Evolutionary conservation across 2,888 invertebrate genomes (phyloP).

Genomic region (Acanthoscelides obtectus): DNA sequence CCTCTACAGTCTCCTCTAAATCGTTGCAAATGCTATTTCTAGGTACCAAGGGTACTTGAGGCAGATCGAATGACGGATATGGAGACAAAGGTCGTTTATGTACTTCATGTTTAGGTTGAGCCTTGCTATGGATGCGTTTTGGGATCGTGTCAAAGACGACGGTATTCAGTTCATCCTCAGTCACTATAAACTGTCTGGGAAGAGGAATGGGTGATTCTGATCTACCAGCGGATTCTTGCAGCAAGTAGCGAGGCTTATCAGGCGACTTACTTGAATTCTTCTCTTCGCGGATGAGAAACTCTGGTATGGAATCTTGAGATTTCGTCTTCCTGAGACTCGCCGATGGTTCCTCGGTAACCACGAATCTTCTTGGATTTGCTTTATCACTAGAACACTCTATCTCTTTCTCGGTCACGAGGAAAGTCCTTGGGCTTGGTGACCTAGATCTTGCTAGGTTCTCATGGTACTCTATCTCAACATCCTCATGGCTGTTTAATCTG

Average conservation of each 20-base stretch:
- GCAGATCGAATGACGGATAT: constrained; percentile 33
- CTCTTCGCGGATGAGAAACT: constrained; percentile 26
- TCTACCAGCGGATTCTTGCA: constrained; percentile 21
- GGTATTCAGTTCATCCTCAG: constrained; percentile 20
- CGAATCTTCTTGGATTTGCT: constrained; percentile 23
- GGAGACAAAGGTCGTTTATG: constrained; percentile 36
- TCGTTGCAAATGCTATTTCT: constrained; percentile 41
- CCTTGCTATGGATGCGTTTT: constrained; percentile 13
- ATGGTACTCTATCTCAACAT: constrained; percentile 29
- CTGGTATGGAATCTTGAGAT: constrained; percentile 24
- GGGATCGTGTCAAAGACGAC: constrained; percentile 16
- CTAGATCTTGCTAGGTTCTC: constrained; percentile 18
- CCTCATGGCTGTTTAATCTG: constrained; percentile 27
- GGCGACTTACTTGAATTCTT: constrained; percentile 15
- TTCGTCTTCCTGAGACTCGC: constrained; percentile 16
- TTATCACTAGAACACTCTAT: constrained; percentile 5
- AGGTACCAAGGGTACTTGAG: constrained; percentile 30
- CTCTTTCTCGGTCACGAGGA: constrained; percentile 29
- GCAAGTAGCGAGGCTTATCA: constrained; percentile 19
- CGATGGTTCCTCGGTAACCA: constrained; percentile 24
- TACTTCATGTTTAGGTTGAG: constrained; percentile 8
- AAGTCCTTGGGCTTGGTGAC: constrained; percentile 25
- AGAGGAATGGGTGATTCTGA: constrained; percentile 23
- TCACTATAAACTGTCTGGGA: constrained; percentile 28
- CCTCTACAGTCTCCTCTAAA: constrained; percentile 48